Evolutionary conservation across 2,888 invertebrate species (phyloP).

Genomic region (Tholera decimalis): DNA sequence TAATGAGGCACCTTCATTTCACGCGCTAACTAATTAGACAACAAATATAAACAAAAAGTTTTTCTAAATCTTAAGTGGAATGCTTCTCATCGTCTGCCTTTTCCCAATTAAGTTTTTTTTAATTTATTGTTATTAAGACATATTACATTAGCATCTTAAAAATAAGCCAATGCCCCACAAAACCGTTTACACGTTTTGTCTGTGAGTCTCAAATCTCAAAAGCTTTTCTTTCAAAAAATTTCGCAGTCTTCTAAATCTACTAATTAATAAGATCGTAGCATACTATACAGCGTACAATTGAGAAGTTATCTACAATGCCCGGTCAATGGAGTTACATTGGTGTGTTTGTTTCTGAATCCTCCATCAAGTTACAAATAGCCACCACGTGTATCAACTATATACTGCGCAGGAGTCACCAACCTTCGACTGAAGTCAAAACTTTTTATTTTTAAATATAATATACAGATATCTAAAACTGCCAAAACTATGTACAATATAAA

Average conservation of each 20-base stretch:
- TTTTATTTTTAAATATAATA: background rate
- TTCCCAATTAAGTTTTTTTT: too few relatives aligned
- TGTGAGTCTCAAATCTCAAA: background rate
- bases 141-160: too few relatives aligned
- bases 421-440: background rate
- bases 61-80: background rate
- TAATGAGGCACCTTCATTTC: too few relatives aligned
- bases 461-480: too few relatives aligned
- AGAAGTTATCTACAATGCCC: conserved; percentile 27
- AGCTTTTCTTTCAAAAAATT: background rate
- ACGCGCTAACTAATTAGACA: background rate
- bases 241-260: conserved; percentile 6
- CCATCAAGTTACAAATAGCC: conserved; percentile 37
- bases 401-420: conserved; percentile 20
- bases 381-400: conserved; percentile 49
- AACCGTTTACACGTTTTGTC: too few relatives aligned
- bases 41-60: background rate
- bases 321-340: conserved; percentile 35
- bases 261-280: background rate
- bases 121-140: too few relatives aligned
- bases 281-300: conserved; percentile 4
- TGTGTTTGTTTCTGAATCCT: conserved; percentile 34
- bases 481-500: too few relatives aligned
- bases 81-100: too few relatives aligned
- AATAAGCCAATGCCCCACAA: too few relatives aligned